Percentiles rank a stretch among this genome's conserved stretches.
Evolutionary conservation across 2,113 vertebrate genomes (phyloP).

Genomic region (Thomomys bottae): DNA sequence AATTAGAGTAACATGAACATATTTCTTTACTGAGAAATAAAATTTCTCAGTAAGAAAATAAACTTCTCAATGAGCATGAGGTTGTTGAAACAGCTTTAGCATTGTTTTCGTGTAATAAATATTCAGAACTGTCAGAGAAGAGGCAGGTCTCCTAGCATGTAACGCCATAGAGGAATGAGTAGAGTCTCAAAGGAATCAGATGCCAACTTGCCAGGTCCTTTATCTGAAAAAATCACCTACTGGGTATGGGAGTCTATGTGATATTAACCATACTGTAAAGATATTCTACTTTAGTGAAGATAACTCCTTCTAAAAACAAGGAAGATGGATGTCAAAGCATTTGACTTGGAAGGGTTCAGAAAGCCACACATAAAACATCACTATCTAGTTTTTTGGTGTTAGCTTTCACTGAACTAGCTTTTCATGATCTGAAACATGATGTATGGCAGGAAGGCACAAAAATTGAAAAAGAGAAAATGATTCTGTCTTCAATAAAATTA

Average conservation of each 20-base stretch:
- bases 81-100: background rate
- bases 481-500: background rate
- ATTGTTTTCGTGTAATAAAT: background rate
- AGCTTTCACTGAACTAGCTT: background rate
- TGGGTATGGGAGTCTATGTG: background rate
- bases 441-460: background rate
- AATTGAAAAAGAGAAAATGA: background rate
- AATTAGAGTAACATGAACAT: conserved; percentile 36
- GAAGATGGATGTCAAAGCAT: background rate
- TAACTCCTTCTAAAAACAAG: background rate
- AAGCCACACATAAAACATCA: background rate
- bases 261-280: background rate
- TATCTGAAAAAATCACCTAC: too few relatives aligned
- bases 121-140: background rate
- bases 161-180: background rate
- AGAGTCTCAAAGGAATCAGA: background rate
- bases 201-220: background rate
- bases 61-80: background rate
- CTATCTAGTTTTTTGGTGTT: background rate
- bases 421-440: background rate
- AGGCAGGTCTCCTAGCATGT: background rate
- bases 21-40: conserved; percentile 29
- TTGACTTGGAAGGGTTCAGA: background rate
- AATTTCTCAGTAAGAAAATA: conserved; percentile 16
- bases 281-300: conserved; percentile 1